Evolutionary conservation across 2,888 invertebrate genomes (phyloP), one percentile per base, ranked within the genome.

Genomic region (Cheilosia scutellata): DNA sequence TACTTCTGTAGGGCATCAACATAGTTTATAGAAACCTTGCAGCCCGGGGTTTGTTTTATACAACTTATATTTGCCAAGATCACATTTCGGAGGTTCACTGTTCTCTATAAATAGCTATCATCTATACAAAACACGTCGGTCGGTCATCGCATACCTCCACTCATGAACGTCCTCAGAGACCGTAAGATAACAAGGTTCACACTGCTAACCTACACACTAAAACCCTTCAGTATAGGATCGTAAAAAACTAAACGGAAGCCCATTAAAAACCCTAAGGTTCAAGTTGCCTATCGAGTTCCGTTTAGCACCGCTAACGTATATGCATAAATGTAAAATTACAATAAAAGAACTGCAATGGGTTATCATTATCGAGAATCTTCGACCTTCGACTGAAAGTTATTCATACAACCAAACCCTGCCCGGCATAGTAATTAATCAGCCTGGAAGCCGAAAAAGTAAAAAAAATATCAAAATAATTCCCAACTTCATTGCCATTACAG

Each of bases 341-440:
- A n/a, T 25, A 31, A 66, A 9, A 66, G 63, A 71, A 66, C 49
- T 66, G 74, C 51, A 83, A 7, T 62, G n/a, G 27, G 42, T 25
- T 55, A 51, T 33, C 42, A 62, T 72, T 82, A 82, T 79, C 72
- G 49, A 79, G 72, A 79, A 83, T 83, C 83, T 83, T 63, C 58
- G 63, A 74, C 83, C 83, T 83, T 83, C 83, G 55, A 13, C 62
- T 49, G 47, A 16, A 33, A 62, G 44, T 55, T 60, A 42, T 72
- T 33, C 65, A 60, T 51, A 71, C 20, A 53, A 42, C 47, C 20
- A 55, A 62, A 66, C 42, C 68, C 16, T 62, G 74, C 37, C 53
- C 27, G 49, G 83, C 72, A 83, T 83, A 74, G 55, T 47, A 79
- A 83, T 66, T 33, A 74, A 72, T 6, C 13, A 47, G 78, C 72